phyloP scores from a whole-genome alignment of 2,113 vertebrate species.

The Alexandromys fortis region DNA sequence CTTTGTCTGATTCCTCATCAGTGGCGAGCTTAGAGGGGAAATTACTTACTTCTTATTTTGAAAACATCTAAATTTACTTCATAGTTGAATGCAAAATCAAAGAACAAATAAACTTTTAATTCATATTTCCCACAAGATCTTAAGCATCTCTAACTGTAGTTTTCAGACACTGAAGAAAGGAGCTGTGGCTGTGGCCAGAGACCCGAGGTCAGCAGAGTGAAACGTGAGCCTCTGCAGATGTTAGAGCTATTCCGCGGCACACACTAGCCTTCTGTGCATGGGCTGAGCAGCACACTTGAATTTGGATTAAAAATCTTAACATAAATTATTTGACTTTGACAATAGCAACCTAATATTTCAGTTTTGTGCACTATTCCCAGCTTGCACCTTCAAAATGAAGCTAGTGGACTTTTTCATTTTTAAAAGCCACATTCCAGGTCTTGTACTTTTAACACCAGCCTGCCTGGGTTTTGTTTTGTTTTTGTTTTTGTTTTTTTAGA shows the following conservation, averaged over 20 bases:
- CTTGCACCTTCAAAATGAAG: constrained; percentile 76
- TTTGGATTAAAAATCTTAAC: constrained; percentile 78
- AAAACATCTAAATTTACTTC: constrained; percentile 64
- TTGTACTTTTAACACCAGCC: constrained; percentile 19
- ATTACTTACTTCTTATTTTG: constrained; percentile 60
- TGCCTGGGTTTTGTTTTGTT: background rate
- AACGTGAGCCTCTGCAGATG: constrained; percentile 82
- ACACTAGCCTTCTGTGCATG: constrained; percentile 76
- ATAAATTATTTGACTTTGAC: constrained; percentile 84
- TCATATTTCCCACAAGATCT: constrained; percentile 75
- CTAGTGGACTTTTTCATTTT: constrained; percentile 70
- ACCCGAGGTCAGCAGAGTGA: constrained; percentile 75
- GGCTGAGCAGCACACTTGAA: constrained; percentile 80
- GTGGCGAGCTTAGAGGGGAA: constrained; percentile 61
- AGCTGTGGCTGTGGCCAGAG: constrained; percentile 77
- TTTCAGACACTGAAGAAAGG: constrained; percentile 77
- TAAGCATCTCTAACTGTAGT: constrained; percentile 51
- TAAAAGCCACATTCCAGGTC: constrained; percentile 77
- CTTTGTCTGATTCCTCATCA: constrained; percentile 56
- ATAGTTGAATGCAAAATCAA: constrained; percentile 78
- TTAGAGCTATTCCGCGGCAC: constrained; percentile 84
- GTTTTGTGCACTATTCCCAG: constrained; percentile 78
- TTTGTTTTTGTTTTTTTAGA: background rate
- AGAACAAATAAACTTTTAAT: constrained; percentile 78
- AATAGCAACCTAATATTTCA: constrained; percentile 85